Conservation (phyloP, 2,113 vertebrate genomes). For the Actenoides hombroni region DNA sequence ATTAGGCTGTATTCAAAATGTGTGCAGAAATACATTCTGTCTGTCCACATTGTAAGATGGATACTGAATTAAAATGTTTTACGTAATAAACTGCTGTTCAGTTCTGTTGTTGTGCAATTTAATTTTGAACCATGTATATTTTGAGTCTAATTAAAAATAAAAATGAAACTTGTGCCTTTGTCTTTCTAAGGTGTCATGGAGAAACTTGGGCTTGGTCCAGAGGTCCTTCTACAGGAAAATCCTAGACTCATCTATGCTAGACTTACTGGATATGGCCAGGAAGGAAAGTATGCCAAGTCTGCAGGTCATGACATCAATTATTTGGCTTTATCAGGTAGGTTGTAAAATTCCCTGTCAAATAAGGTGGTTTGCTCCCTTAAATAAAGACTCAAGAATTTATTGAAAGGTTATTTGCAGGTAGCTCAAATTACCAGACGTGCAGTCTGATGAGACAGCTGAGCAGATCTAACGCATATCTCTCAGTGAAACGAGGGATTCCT, state of each 20-base stretch:
- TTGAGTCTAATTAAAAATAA: background rate
- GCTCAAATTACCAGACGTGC: background rate
- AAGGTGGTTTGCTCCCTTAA: background rate
- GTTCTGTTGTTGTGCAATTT: background rate
- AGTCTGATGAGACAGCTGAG: background rate
- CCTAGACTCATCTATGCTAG: conserved; percentile 91
- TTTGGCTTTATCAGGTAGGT: conserved; percentile 88
- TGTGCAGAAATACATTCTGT: background rate
- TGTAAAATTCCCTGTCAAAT: background rate
- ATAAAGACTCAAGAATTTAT: background rate
- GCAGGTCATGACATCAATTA: conserved; percentile 98
- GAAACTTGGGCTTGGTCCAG: conserved; percentile 88
- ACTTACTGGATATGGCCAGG: conserved; percentile 91
- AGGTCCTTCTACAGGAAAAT: conserved; percentile 82
- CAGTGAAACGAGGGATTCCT: background rate
- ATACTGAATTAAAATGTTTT: background rate
- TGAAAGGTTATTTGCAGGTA: background rate
- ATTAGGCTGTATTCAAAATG: background rate
- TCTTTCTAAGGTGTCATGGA: conserved; percentile 90
- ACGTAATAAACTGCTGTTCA: background rate
- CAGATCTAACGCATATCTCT: background rate
- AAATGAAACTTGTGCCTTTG: background rate
- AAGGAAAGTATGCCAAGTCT: conserved; percentile 75
- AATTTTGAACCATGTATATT: background rate
- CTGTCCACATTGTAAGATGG: background rate